Conservation (phyloP, 2,888 invertebrate genomes). For the Microctonus aethiopoides region DNA sequence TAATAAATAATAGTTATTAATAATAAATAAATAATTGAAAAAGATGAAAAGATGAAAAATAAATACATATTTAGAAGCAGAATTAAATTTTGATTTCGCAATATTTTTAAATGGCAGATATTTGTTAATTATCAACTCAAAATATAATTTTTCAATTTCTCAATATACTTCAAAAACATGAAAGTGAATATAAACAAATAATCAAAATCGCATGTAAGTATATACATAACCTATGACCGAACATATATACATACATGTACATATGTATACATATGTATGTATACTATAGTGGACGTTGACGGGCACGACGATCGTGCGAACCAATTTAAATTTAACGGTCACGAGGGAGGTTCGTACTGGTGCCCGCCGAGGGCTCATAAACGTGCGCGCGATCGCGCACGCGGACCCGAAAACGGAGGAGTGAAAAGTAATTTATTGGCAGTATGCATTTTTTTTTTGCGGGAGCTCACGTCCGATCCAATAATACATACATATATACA, state of each 20-base stretch:
- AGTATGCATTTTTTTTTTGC: constrained; percentile 15
- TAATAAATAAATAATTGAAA: too few relatives aligned
- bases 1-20: too few relatives aligned
- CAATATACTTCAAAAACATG: too few relatives aligned
- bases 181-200: background rate
- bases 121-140: too few relatives aligned
- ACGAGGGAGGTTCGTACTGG: constrained; percentile 13
- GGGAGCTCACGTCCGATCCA: constrained; percentile 17
- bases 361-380: constrained; percentile 22
- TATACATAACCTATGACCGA: too few relatives aligned
- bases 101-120: too few relatives aligned
- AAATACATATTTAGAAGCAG: too few relatives aligned
- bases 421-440: constrained; percentile 11
- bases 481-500: constrained; percentile 9
- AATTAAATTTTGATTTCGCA: too few relatives aligned
- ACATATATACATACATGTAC: background rate
- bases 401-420: constrained; percentile 11
- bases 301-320: constrained; percentile 2
- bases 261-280: background rate
- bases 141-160: too few relatives aligned
- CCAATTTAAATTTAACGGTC: constrained; percentile 14
- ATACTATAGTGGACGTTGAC: background rate
- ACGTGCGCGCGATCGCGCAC: background rate
- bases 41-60: too few relatives aligned
- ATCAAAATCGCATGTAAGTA: background rate